Base-by-base conservation (phyloP, 2,797 vertebrate species). In the Staurois parvus region DNA sequence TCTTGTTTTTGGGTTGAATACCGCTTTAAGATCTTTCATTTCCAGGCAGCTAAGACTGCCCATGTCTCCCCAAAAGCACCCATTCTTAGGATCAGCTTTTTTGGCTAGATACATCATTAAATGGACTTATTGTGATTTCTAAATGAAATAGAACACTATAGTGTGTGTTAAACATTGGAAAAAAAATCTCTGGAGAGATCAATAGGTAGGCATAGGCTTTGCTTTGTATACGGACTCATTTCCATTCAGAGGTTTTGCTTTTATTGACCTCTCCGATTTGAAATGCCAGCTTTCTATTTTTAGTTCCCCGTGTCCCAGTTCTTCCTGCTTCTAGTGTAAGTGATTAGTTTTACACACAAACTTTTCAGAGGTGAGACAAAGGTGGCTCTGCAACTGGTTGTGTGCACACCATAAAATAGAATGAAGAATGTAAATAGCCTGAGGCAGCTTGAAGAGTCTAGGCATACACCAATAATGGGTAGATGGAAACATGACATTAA, bases 211-310 rank as follows among this genome's bases (percentile, higher is more conserved):
- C 15, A 19, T 24, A 2, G 45, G 6, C 2, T 48, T 75, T 75
- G 45, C 73, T 75, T 48, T 32, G 21, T 59, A 59, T 59, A 24
- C 21, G 5, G 52, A n/a, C 64, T 66, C 13, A 4, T 66, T 26
- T 29, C 64, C n/a, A 66, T 52, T 29, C 15, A 30, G 64, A 29
- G 28, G 72, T 52, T 52, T 52, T 56, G 17, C 17, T 29, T 56
- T 32, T 76, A 30, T 30, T 82, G 72, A 67, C 40, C 59, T 48
- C 42, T 28, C 28, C 48, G 72, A 28, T 48, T 40, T 64, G 28
- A 83, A 37, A 64, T 75, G 48, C 19, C 56, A 37, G 3, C 10
- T 48, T 83, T 75, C 81, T 75, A 83, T 21, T 45, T 67, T 67
- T 75, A 75, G 81, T 7, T 10, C 4, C 10, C 3, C 0, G 75